A percentile compares a stretch with the other conserved stretches of the same genome.
Evolutionary conservation across 35 echinoderm and acorn worm species (phyloP).

Genomic region (Stichopus chloronotus): DNA sequence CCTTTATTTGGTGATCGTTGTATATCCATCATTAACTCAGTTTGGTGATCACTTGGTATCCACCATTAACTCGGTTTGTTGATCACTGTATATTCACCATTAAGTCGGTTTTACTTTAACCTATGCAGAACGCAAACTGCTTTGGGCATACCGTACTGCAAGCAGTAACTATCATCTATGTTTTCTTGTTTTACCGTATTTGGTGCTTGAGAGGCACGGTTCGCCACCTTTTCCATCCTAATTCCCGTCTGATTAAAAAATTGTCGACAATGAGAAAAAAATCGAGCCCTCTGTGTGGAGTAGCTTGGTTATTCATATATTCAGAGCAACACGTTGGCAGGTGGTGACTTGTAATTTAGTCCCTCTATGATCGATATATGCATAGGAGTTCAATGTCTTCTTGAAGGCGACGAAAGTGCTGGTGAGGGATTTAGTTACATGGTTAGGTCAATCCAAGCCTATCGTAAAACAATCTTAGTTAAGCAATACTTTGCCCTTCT

Average conservation of each 20-base stretch:
- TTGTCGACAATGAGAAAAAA: background rate
- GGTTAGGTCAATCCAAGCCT: background rate
- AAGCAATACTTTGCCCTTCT: too few species aligned
- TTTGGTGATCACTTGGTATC: too few species aligned
- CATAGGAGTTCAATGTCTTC: background rate
- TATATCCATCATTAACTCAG: too few species aligned
- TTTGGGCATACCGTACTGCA: too few species aligned
- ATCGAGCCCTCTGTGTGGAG: background rate
- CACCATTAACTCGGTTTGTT: too few species aligned
- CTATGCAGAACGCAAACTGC: too few species aligned
- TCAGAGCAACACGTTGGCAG: background rate
- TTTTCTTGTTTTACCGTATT: too few species aligned
- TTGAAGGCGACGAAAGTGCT: background rate
- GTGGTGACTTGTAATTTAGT: background rate
- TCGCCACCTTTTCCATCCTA: background rate
- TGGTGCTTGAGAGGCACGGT: background rate
- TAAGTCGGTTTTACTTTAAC: too few species aligned
- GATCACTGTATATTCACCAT: too few species aligned
- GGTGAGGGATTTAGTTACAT: background rate
- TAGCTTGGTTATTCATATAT: background rate
- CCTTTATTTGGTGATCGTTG: too few species aligned
- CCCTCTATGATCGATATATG: background rate
- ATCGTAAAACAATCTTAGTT: background rate
- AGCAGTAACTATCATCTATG: too few species aligned
- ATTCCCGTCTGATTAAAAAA: background rate